Conservation (phyloP, 2,888 invertebrate genomes). For the Macrophya annulata region DNA sequence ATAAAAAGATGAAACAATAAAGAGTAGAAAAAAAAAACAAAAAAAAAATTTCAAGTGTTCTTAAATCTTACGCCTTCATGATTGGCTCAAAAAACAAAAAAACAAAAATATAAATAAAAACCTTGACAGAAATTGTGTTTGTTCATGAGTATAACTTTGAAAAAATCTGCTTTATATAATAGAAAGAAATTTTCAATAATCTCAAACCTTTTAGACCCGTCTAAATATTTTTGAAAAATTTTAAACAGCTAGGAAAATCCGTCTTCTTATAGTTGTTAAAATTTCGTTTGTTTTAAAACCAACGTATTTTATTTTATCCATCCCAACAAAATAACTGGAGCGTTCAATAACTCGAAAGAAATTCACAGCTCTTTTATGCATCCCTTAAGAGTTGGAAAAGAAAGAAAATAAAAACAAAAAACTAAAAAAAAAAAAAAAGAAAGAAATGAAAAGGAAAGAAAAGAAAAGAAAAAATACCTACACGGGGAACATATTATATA, state of each 20-base stretch:
- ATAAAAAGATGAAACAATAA: neutral
- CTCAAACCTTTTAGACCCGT: neutral
- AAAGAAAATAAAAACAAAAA: no score
- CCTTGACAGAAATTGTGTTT: neutral
- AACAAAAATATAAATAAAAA: no score
- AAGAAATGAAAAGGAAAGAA: no score
- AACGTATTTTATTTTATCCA: neutral
- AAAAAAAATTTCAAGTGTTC: neutral
- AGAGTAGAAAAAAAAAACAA: neutral
- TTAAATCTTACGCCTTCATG: neutral
- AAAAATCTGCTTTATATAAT: neutral
- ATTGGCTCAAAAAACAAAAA: neutral
- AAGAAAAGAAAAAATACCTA: neutral
- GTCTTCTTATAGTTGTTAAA: neutral
- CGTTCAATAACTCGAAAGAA: neutral
- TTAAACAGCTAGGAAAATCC: neutral
- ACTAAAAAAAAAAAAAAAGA: no score
- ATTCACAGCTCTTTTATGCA: neutral
- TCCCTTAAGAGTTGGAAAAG: neutral
- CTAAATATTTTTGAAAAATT: neutral
- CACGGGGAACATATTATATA: slow-evolving; percentile 1
- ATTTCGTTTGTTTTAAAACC: slow-evolving; percentile 9
- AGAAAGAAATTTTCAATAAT: neutral
- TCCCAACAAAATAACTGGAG: neutral
- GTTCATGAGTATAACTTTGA: neutral